A percentile compares a stretch with the other conserved stretches of the same genome.
Evolutionary conservation across 2,888 invertebrate genomes (phyloP).

Genomic region (Watsonalla binaria): DNA sequence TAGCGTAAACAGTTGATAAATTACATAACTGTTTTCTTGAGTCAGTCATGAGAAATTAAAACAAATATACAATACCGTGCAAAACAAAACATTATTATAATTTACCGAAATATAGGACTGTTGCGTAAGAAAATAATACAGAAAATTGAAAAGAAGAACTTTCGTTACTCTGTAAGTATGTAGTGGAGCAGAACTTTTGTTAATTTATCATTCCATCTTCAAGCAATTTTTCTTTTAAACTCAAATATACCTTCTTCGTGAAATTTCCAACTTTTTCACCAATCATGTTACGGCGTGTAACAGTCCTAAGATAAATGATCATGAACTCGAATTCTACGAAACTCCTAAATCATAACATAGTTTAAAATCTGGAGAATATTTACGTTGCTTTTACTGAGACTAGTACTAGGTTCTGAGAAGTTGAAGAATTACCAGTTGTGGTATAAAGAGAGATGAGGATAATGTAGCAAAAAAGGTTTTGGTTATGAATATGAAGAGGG

Average conservation of each 20-base stretch:
- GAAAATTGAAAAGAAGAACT: not conserved
- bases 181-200: not conserved
- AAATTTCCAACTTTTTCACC: conserved; percentile 56
- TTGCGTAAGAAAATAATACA: not conserved
- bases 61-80: too few species aligned
- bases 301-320: conserved; percentile 60
- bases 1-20: too few species aligned
- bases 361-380: not conserved
- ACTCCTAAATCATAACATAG: conserved; percentile 31
- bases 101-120: too few species aligned
- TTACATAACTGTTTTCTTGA: too few species aligned
- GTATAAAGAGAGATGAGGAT: too few species aligned
- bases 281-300: conserved; percentile 47
- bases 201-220: conserved; percentile 53
- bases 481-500: too few species aligned
- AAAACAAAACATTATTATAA: too few species aligned
- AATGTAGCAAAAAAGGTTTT: too few species aligned
- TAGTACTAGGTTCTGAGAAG: too few species aligned
- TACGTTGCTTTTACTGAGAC: too few species aligned
- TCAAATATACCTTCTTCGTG: conserved; percentile 48
- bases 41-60: too few species aligned
- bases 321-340: conserved; percentile 26
- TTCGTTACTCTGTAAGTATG: not conserved
- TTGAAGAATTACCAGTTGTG: too few species aligned
- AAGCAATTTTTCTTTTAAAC: conserved; percentile 57